A percentile compares a stretch with the other conserved stretches of the same genome.
Conservation (phyloP, 1,140 invertebrate genomes). For the Drosophila equinoxialis region DNA sequence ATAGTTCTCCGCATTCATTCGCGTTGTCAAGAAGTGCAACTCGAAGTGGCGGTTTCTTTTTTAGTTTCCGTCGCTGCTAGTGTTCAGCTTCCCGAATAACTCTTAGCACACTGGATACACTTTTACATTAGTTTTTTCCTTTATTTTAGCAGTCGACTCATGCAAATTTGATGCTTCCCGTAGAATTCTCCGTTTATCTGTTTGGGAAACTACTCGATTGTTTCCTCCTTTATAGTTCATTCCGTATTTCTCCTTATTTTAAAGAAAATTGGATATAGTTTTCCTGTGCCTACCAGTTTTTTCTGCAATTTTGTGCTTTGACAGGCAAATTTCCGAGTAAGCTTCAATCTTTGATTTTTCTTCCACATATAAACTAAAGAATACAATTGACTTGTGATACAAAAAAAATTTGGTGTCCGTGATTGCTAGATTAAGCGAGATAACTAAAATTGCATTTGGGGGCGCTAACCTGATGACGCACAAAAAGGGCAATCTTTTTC, state of each 20-base stretch:
- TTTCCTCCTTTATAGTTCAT: not conserved
- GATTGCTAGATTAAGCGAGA: no score
- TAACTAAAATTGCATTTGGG: no score
- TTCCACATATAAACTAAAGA: conserved; percentile 1
- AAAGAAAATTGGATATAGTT: conserved; percentile 4
- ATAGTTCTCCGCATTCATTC: no score
- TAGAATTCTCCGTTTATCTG: no score
- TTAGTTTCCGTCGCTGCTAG: conserved; percentile 1
- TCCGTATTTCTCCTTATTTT: conserved; percentile 1
- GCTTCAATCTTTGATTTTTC: conserved; percentile 5
- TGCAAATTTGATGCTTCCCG: not conserved
- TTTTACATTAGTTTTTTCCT: conserved; percentile 2
- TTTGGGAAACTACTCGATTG: not conserved
- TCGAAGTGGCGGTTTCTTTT: conserved; percentile 5
- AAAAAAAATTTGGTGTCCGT: no score
- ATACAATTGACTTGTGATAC: not conserved
- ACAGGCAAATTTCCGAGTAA: not conserved
- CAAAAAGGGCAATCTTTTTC: not conserved
- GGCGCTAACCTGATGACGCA: conserved; percentile 1
- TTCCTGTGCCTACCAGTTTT: not conserved
- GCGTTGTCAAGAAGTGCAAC: no score
- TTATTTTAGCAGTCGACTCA: not conserved
- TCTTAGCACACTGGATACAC: not conserved
- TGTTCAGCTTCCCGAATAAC: conserved; percentile 1
- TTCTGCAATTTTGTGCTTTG: not conserved